phyloP scores from a whole-genome alignment of 2,888 invertebrate species.

The Pelosia muscerda region DNA sequence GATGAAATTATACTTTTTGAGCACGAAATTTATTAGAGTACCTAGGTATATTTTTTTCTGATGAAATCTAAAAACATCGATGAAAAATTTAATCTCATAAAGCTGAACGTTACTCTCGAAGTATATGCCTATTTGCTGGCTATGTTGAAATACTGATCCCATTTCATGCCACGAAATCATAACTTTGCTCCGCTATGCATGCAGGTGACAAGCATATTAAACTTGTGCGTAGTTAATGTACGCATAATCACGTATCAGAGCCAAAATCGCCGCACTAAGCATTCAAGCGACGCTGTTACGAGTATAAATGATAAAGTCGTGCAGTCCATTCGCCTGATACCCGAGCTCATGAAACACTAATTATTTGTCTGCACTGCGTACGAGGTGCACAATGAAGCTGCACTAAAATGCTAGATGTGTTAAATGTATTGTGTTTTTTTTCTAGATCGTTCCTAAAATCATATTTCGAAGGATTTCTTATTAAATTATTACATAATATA shows the following conservation, averaged over 20 bases:
- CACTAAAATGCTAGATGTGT: slow-evolving; percentile 23
- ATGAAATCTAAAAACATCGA: too few relatives aligned
- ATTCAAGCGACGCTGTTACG: slow-evolving; percentile 18
- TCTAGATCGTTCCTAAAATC: too few relatives aligned
- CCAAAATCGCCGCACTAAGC: neutral
- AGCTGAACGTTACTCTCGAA: too few relatives aligned
- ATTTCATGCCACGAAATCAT: too few relatives aligned
- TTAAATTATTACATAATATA: too few relatives aligned
- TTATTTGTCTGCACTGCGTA: slow-evolving; percentile 50
- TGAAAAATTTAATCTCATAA: too few relatives aligned
- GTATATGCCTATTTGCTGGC: too few relatives aligned
- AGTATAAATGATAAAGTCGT: slow-evolving; percentile 13
- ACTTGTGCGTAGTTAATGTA: slow-evolving; percentile 24
- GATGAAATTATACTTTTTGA: neutral
- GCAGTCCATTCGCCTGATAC: slow-evolving; percentile 41
- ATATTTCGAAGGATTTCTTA: too few relatives aligned
- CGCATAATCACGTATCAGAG: slow-evolving; percentile 16
- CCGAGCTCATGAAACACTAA: slow-evolving; percentile 53
- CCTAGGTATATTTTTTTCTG: too few relatives aligned
- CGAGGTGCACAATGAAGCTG: neutral
- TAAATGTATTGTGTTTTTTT: neutral
- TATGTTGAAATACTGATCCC: too few relatives aligned
- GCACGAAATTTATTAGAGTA: neutral
- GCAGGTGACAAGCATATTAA: slow-evolving; percentile 4
- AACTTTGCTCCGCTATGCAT: neutral